Conservation (phyloP, 2,888 invertebrate genomes). For the Monochamus alternatus region DNA sequence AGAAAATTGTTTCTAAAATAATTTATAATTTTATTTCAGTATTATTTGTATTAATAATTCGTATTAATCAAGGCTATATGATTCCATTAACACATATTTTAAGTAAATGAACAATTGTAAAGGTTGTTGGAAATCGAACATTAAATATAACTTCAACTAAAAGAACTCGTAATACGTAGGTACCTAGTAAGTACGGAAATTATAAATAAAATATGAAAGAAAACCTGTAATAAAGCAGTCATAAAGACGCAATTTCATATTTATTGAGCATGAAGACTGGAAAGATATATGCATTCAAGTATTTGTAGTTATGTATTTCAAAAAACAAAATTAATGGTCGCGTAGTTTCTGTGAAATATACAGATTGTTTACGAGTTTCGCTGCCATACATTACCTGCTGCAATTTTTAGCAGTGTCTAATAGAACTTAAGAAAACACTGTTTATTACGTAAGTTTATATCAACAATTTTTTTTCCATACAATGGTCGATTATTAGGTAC, state of each 20-base stretch:
- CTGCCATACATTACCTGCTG: slow-evolving; percentile 49
- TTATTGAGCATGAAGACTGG: slow-evolving; percentile 40
- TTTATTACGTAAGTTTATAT: neutral
- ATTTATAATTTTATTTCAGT: too few species aligned
- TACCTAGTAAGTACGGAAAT: slow-evolving; percentile 5
- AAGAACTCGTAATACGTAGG: neutral
- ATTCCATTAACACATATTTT: too few species aligned
- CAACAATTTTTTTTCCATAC: neutral
- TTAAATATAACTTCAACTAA: too few species aligned
- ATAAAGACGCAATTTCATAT: slow-evolving; percentile 36
- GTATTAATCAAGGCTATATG: too few species aligned
- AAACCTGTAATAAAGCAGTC: slow-evolving; percentile 45
- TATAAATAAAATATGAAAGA: slow-evolving; percentile 4
- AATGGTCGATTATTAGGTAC: too few species aligned
- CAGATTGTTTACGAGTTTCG: slow-evolving; percentile 58
- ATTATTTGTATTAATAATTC: too few species aligned
- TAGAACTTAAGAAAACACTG: neutral
- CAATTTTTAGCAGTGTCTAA: slow-evolving; percentile 43
- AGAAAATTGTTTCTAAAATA: too few species aligned
- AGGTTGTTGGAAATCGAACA: too few species aligned
- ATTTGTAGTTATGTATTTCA: slow-evolving; percentile 56
- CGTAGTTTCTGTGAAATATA: slow-evolving; percentile 60
- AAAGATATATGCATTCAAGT: slow-evolving; percentile 41
- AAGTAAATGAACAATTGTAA: too few species aligned
- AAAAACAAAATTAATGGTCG: slow-evolving; percentile 59